phyloP scores from a whole-genome alignment of 1,140 invertebrate species.

The Drosophila gunungcola region DNA sequence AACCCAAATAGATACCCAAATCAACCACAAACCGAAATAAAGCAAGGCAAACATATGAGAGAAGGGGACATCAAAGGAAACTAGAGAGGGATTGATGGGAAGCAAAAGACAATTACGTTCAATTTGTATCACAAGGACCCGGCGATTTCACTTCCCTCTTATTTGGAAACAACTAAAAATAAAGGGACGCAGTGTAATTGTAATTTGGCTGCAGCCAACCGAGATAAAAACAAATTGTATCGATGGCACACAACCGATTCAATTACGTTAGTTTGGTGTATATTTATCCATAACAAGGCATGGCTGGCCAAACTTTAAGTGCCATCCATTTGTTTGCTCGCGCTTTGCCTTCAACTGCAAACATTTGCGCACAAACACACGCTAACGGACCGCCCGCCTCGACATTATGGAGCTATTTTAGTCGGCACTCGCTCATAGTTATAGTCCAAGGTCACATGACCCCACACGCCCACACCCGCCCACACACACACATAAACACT shows the following conservation, averaged over 20 bases:
- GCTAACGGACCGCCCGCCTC: constrained; percentile 9
- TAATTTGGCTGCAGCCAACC: constrained; percentile 70
- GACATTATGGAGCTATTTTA: constrained; percentile 74
- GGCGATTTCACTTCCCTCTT: constrained; percentile 6
- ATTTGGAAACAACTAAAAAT: constrained; percentile 37
- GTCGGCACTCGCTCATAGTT: constrained; percentile 52
- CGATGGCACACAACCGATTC: constrained; percentile 43
- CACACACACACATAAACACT: neutral
- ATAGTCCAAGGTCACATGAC: constrained; percentile 48
- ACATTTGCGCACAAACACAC: constrained; percentile 28
- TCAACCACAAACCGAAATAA: constrained; percentile 48
- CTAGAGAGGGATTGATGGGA: constrained; percentile 10
- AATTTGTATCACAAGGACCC: constrained; percentile 59
- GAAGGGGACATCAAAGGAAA: constrained; percentile 20
- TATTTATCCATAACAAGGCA: neutral
- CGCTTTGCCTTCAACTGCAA: constrained; percentile 71
- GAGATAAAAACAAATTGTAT: constrained; percentile 57
- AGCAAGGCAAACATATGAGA: constrained; percentile 32
- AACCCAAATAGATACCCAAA: constrained; percentile 64
- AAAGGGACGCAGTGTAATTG: constrained; percentile 63
- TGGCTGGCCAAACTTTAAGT: constrained; percentile 55
- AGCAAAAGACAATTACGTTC: constrained; percentile 60
- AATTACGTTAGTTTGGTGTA: constrained; percentile 40
- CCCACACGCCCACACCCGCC: neutral
- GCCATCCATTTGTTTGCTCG: constrained; percentile 64